phyloP scores from a whole-genome alignment of 2,797 vertebrate genomes.

The Eremophila alpestris region DNA sequence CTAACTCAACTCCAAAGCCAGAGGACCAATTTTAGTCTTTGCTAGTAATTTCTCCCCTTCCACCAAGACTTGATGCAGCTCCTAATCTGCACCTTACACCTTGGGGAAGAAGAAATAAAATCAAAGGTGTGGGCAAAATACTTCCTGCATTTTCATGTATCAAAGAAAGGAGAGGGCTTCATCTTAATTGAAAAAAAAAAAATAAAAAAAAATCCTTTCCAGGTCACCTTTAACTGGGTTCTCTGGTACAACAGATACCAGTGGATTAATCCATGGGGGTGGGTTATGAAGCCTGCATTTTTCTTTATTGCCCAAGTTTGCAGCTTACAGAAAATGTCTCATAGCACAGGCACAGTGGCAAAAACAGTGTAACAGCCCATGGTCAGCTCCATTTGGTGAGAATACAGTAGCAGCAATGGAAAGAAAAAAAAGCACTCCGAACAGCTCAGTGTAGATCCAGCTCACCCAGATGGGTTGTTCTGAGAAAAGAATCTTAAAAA shows the following conservation, averaged over 20 bases:
- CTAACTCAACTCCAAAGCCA: not conserved
- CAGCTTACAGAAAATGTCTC: constrained; percentile 79
- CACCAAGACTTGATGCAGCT: not conserved
- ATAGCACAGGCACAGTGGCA: constrained; percentile 94
- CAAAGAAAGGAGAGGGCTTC: not conserved
- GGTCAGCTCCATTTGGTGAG: constrained; percentile 79
- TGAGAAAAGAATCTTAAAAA: constrained; percentile 61
- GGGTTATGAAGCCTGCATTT: constrained; percentile 35
- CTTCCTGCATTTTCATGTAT: not conserved
- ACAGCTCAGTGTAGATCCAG: constrained; percentile 64
- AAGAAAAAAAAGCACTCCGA: constrained; percentile 72
- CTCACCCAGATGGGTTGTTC: constrained; percentile 40
- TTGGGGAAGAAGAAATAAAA: not conserved
- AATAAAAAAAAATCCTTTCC: not conserved
- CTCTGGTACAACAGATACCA: not conserved
- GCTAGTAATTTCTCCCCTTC: not conserved
- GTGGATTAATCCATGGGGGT: not conserved
- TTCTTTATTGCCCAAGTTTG: constrained; percentile 82
- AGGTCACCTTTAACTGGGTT: constrained; percentile 37
- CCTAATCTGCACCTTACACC: not conserved
- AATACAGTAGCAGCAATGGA: constrained; percentile 76
- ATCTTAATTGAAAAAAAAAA: not conserved
- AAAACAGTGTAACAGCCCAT: constrained; percentile 87
- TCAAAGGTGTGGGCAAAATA: not conserved
- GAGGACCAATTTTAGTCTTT: not conserved